Base-by-base conservation (phyloP, 1,140 invertebrate species). In the Drosophila paulistorum region DNA sequence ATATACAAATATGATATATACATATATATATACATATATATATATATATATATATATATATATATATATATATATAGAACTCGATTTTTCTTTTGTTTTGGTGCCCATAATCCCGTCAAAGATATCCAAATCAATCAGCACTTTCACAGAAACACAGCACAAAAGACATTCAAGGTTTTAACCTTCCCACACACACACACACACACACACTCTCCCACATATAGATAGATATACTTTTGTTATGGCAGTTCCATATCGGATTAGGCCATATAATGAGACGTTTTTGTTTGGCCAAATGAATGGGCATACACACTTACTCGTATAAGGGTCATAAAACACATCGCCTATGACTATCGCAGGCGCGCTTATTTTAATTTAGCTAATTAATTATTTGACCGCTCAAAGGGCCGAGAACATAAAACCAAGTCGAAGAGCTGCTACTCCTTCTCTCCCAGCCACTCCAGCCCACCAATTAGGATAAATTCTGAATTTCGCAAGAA, bases 311-410 rank as follows among this genome's bases (percentile, higher is more conserved):
- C 17, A 13, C 17, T 11, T 55, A 41, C 48, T 65, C 61, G 45
- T 72, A 55, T 63, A 68, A 62, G 33, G 82, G 45, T 61, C 82
- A 81, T 81, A 85, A 78, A 86, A 64, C 82, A 72, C 81, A 84
- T 68, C 23, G 67, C 69, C 66, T 13, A 65, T 58, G 39, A 41
- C 37, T 67, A 55, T 51, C 48, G 57, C 68, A 59, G 55, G 62
- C 45, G 74, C 58, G 74, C 58, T 63, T 54, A 57, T 42, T 78
- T 78, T 78, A 72, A 77, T 77, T 51, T 62, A 67, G 58, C 75
- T 77, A 78, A 78, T 78, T 78, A 78, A 78, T 78, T 78, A 78
- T 77, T 77, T 65, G 68, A 26, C 62, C 41, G 74, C 60, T 63
- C 62, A 71, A 71, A 60, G 68, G 74, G 71, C 71, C 75, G 17